Evolutionary conservation across 2,113 vertebrate species (phyloP).

Genomic region (Gracilinanus agilis): DNA sequence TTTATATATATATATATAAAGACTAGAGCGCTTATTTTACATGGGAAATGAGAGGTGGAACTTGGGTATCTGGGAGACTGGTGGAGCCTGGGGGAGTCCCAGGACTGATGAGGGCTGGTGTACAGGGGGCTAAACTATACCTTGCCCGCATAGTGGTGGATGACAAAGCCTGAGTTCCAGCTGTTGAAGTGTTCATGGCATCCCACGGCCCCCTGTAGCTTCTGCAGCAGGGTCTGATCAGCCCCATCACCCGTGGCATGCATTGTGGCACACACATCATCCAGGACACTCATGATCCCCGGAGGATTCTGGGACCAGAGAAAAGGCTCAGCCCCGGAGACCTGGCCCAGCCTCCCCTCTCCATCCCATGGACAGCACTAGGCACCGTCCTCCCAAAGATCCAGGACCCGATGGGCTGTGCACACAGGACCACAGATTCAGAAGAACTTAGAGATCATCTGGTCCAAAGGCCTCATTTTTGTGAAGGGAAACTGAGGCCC

Average conservation of each 20-base stretch:
- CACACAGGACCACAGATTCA: neutral
- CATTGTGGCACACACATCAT: constrained; percentile 98
- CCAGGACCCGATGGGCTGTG: neutral
- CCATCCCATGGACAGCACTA: too few species aligned
- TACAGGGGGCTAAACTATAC: constrained; percentile 75
- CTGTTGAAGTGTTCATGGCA: constrained; percentile 97
- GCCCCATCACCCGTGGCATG: constrained; percentile 95
- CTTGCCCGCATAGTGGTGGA: constrained; percentile 99
- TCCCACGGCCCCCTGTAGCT: constrained; percentile 94
- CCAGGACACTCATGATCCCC: constrained; percentile 97
- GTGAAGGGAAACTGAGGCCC: neutral
- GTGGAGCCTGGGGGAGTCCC: neutral
- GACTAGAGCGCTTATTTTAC: neutral
- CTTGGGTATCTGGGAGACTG: neutral
- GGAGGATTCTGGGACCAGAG: constrained; percentile 89
- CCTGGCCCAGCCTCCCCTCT: neutral
- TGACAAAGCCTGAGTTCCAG: constrained; percentile 94
- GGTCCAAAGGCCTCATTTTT: neutral
- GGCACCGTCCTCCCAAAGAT: neutral
- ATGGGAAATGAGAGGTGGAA: neutral
- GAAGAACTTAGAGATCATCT: neutral
- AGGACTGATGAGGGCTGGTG: fast-evolving
- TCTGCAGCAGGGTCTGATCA: constrained; percentile 94
- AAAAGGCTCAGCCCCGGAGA: fast-evolving
- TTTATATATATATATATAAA: too few species aligned